phyloP scores from a whole-genome alignment of 2,888 invertebrate species.

The Drosophila differens region DNA sequence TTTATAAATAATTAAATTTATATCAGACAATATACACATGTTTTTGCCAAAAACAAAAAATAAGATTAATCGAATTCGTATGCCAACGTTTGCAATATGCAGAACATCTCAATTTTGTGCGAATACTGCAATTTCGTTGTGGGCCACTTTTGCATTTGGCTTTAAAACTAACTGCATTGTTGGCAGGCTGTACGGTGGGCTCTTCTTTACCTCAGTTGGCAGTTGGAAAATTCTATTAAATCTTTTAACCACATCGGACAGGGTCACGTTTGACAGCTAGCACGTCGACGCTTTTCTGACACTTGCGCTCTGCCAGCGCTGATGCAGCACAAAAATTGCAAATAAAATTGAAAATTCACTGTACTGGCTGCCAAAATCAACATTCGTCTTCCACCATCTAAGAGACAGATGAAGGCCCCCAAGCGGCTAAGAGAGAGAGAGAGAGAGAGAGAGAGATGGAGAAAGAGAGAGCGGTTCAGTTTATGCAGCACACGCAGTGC shows the following conservation, averaged over 20 bases:
- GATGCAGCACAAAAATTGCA: constrained; percentile 66
- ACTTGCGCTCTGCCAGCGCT: constrained; percentile 50
- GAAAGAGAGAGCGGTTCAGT: constrained; percentile 15
- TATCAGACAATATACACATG: not conserved
- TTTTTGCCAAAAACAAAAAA: not conserved
- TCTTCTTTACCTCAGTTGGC: constrained; percentile 6
- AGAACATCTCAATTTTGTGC: constrained; percentile 22
- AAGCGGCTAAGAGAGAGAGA: not conserved
- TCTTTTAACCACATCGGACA: constrained; percentile 71
- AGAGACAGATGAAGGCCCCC: constrained; percentile 15
- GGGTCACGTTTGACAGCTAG: constrained; percentile 69
- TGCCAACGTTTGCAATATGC: not conserved
- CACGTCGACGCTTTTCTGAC: constrained; percentile 65
- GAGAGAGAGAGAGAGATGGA: not conserved
- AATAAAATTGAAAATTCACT: constrained; percentile 70
- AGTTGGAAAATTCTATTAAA: constrained; percentile 51
- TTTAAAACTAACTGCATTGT: constrained; percentile 40
- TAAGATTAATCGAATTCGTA: no score
- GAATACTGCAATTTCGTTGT: constrained; percentile 17
- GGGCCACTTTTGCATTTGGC: constrained; percentile 15
- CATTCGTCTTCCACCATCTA: constrained; percentile 57
- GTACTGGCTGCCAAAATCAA: constrained; percentile 73
- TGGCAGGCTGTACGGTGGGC: constrained; percentile 4
- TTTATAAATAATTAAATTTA: not conserved
- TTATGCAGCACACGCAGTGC: constrained; percentile 57